phyloP scores from a whole-genome alignment of 2,797 vertebrate species.

The Jordanella pulchra region DNA sequence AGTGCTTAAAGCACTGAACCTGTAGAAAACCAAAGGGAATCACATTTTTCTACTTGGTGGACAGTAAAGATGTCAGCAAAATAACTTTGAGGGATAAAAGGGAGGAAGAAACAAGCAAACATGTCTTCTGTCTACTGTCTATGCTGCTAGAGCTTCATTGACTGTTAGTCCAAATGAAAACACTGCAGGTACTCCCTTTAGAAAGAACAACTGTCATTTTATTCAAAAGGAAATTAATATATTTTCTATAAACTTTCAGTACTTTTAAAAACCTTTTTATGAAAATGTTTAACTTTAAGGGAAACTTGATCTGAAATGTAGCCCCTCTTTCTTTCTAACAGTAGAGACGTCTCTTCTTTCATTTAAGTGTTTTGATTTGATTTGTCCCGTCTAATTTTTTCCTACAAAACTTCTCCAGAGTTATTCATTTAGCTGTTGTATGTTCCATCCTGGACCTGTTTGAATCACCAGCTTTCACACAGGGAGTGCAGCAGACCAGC shows the following conservation, averaged over 20 bases:
- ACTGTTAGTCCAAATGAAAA: slow-evolving; percentile 50
- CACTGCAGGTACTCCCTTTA: slow-evolving; percentile 47
- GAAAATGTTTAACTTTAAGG: slow-evolving; percentile 32
- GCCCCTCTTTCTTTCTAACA: slow-evolving; percentile 13
- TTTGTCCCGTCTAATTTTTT: slow-evolving; percentile 28
- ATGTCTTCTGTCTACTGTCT: slow-evolving; percentile 48
- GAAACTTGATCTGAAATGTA: slow-evolving; percentile 24
- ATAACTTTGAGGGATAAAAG: slow-evolving; percentile 33
- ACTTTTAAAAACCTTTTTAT: slow-evolving; percentile 49
- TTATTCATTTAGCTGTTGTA: slow-evolving; percentile 56
- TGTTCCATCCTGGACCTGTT: slow-evolving; percentile 59
- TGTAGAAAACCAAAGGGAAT: slow-evolving; percentile 73
- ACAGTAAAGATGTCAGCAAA: slow-evolving; percentile 44
- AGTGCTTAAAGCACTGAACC: slow-evolving; percentile 64
- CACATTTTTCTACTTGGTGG: slow-evolving; percentile 46
- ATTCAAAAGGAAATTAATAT: slow-evolving; percentile 81
- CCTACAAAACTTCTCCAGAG: slow-evolving; percentile 37
- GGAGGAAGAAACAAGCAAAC: slow-evolving; percentile 19
- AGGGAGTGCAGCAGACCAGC: slow-evolving; percentile 67
- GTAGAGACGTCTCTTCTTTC: slow-evolving; percentile 28
- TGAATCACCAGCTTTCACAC: slow-evolving; percentile 43
- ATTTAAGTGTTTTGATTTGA: slow-evolving; percentile 43
- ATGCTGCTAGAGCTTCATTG: slow-evolving; percentile 46
- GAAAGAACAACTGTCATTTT: slow-evolving; percentile 61
- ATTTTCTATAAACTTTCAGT: slow-evolving; percentile 69